phyloP scores from a whole-genome alignment of 2,888 invertebrate species.

The Orthonychiurus folsomi region DNA sequence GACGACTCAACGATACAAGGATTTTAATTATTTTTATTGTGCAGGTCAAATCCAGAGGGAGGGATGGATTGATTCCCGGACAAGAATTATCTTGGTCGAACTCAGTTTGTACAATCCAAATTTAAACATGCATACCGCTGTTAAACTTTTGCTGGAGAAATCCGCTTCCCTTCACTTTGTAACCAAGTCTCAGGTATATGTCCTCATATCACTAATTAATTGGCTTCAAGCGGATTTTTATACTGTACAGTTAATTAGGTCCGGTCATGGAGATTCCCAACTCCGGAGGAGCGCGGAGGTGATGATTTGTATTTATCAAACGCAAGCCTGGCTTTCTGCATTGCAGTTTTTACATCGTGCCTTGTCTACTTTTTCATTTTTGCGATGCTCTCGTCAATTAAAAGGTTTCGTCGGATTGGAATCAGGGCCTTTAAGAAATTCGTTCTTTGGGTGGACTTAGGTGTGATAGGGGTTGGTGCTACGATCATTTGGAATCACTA shows the following conservation, averaged over 20 bases:
- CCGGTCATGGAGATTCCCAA: not conserved
- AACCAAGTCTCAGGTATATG: not conserved
- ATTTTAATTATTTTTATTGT: too few species aligned
- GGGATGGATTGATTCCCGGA: not conserved
- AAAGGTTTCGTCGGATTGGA: not conserved
- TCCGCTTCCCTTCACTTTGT: not conserved
- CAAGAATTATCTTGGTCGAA: not conserved
- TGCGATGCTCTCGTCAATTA: not conserved
- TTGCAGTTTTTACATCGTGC: not conserved
- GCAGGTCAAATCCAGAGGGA: too few species aligned
- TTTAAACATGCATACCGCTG: not conserved
- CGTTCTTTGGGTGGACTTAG: not conserved
- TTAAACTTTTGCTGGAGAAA: not conserved
- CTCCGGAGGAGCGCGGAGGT: not conserved
- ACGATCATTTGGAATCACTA: not conserved
- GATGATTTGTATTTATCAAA: not conserved
- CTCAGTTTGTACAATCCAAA: not conserved
- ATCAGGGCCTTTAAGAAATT: not conserved
- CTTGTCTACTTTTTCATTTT: not conserved
- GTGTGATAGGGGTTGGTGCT: not conserved
- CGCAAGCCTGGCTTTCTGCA: not conserved
- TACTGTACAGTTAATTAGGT: not conserved
- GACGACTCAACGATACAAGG: not conserved
- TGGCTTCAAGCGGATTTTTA: not conserved
- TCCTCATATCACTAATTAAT: not conserved